Percentiles rank a stretch among this genome's conserved stretches.
These are phyloP conservation scores for Melanchra persicariae DNA, from an alignment of 2,888 invertebrate species.

Conservation along the genomic window DNA sequence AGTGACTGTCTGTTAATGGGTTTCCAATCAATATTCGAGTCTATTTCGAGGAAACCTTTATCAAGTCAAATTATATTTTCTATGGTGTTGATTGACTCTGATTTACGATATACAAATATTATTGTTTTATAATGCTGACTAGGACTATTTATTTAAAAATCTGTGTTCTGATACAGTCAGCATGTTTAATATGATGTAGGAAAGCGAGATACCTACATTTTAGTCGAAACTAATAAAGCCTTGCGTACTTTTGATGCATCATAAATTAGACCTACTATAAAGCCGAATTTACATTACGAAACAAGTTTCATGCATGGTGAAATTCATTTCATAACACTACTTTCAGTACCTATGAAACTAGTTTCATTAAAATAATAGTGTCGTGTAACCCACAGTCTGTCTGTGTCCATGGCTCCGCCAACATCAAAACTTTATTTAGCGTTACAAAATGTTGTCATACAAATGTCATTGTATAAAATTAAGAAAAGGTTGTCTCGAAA, in stretches of 20 bases:
- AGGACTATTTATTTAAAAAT: not conserved
- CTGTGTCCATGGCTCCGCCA: too few species aligned
- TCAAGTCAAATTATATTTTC: not conserved
- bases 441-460: too few species aligned
- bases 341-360: too few species aligned
- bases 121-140: not conserved
- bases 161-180: not conserved
- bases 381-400: too few species aligned
- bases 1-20: not conserved
- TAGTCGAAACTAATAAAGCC: not conserved
- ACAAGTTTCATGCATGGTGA: too few species aligned
- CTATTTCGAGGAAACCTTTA: not conserved
- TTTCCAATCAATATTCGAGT: not conserved
- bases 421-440: too few species aligned
- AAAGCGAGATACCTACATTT: not conserved
- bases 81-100: not conserved
- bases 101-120: not conserved
- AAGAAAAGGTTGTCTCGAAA: too few species aligned
- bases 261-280: too few species aligned
- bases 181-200: not conserved
- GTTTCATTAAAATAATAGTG: too few species aligned
- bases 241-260: constrained; percentile 1
- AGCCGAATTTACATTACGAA: too few species aligned
- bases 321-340: too few species aligned
- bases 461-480: too few species aligned